A percentile compares a stretch with the other conserved stretches of the same genome.
Conservation (phyloP, 1,140 invertebrate species). For the Drosophila subpulchrella region DNA sequence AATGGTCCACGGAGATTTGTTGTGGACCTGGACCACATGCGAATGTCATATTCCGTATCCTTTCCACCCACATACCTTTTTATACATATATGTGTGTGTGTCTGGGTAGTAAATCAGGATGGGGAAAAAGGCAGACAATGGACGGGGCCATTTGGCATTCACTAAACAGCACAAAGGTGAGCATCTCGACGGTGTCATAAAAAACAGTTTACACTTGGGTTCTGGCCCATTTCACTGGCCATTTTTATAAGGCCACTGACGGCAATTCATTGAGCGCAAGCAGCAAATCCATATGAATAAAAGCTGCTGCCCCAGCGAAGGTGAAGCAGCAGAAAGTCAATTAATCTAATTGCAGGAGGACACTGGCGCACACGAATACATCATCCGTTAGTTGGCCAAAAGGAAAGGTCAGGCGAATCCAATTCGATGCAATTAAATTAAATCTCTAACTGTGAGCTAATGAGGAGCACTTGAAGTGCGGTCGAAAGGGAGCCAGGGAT, state of each 20-base stretch:
- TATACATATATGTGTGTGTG: slow-evolving; percentile 13
- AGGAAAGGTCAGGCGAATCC: slow-evolving; percentile 56
- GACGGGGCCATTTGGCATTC: slow-evolving; percentile 59
- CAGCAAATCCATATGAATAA: slow-evolving; percentile 21
- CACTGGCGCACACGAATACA: slow-evolving; percentile 29
- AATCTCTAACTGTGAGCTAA: slow-evolving; percentile 66
- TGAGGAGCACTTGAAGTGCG: slow-evolving; percentile 62
- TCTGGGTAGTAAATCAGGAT: slow-evolving; percentile 64
- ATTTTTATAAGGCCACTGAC: slow-evolving; percentile 71
- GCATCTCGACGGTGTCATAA: slow-evolving; percentile 61
- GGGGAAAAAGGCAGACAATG: slow-evolving; percentile 63
- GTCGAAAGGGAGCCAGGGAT: slow-evolving; percentile 6
- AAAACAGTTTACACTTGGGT: slow-evolving; percentile 60
- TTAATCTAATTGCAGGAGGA: slow-evolving; percentile 70
- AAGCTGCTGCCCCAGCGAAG: slow-evolving; percentile 2
- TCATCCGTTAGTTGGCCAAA: not conserved
- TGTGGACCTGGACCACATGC: slow-evolving; percentile 12
- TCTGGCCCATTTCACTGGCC: slow-evolving; percentile 59
- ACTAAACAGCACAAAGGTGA: slow-evolving; percentile 53
- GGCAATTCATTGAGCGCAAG: slow-evolving; percentile 48
- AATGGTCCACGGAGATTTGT: slow-evolving; percentile 36
- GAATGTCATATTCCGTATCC: slow-evolving; percentile 30
- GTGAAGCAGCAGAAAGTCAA: slow-evolving; percentile 46
- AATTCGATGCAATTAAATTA: slow-evolving; percentile 67
- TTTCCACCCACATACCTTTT: not conserved